These are phyloP conservation scores for Brachionus plicatilis DNA, from an alignment of 1,140 invertebrate species.

Conservation along the genomic window DNA sequence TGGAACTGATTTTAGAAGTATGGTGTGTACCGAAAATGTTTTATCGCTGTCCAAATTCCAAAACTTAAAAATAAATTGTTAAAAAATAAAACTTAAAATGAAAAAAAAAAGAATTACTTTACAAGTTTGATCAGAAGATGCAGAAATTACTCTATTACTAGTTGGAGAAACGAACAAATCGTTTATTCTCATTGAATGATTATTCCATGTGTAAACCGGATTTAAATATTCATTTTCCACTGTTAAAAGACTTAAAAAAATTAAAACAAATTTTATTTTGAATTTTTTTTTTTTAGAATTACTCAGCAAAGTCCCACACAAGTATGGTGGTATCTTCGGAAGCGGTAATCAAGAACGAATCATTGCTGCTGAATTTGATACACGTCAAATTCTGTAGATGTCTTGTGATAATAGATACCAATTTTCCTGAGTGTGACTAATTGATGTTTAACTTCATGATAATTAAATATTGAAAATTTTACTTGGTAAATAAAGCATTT, in stretches of 20 bases:
- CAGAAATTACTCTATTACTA: constrained; percentile 24
- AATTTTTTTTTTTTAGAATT: not conserved
- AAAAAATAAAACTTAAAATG: not conserved
- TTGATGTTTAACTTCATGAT: not conserved
- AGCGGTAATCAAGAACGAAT: not conserved
- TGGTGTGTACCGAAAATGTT: not conserved
- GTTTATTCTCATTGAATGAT: constrained; percentile 40
- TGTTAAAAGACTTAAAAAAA: not conserved
- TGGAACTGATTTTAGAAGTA: not conserved
- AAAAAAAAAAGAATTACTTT: not conserved
- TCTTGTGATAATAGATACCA: not conserved
- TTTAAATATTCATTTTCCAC: constrained; percentile 29
- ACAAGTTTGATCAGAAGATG: constrained; percentile 32
- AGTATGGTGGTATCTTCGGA: constrained; percentile 39
- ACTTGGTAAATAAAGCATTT: constrained; percentile 34
- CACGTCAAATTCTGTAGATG: constrained; percentile 24
- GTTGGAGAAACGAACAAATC: constrained; percentile 7
- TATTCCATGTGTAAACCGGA: constrained; percentile 11
- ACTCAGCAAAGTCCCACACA: constrained; percentile 32
- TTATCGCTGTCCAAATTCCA: constrained; percentile 18
- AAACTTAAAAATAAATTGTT: not conserved
- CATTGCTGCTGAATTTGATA: constrained; percentile 15
- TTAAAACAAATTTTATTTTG: not conserved
- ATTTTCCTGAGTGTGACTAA: constrained; percentile 9
- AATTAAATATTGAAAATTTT: not conserved